Percentiles rank a stretch among this genome's conserved stretches.
Conservation (phyloP, 2,113 vertebrate species). For the Herpetotheres cachinnans region DNA sequence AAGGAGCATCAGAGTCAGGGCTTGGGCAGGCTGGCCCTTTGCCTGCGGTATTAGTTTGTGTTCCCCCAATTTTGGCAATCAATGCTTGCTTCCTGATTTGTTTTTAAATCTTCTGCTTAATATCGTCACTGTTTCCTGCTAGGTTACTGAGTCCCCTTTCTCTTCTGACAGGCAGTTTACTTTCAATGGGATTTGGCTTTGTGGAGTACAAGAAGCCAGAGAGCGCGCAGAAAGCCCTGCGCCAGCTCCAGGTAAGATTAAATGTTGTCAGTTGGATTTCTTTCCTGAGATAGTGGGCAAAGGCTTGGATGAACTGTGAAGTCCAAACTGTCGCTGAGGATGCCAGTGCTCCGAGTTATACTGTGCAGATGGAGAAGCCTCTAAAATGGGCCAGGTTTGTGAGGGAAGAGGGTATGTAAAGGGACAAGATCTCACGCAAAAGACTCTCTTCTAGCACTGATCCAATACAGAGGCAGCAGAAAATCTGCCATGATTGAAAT, state of each 20-base stretch:
- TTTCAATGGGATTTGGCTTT: slow-evolving; percentile 97
- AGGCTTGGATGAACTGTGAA: rapidly evolving
- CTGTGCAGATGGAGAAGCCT: not conserved
- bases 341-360: not conserved
- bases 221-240: slow-evolving; percentile 89
- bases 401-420: not conserved
- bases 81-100: not conserved
- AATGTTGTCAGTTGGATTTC: rapidly evolving
- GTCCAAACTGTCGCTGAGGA: rapidly evolving
- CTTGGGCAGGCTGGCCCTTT: not conserved
- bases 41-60: not conserved
- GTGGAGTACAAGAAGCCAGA: slow-evolving; percentile 88
- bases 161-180: slow-evolving; percentile 73
- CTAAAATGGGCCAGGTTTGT: not conserved
- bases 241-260: slow-evolving; percentile 82
- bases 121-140: rapidly evolving
- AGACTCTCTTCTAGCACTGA: not conserved
- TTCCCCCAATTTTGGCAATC: rapidly evolving
- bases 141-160: not conserved
- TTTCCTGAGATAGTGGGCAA: too few relatives aligned
- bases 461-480: not conserved
- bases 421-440: not conserved
- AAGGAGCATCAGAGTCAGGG: not conserved
- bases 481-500: not conserved
- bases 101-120: not conserved